A percentile compares a stretch with the other conserved stretches of the same genome.
Conservation (phyloP, 1,140 invertebrate species). For the Euura saliciscinereae region DNA sequence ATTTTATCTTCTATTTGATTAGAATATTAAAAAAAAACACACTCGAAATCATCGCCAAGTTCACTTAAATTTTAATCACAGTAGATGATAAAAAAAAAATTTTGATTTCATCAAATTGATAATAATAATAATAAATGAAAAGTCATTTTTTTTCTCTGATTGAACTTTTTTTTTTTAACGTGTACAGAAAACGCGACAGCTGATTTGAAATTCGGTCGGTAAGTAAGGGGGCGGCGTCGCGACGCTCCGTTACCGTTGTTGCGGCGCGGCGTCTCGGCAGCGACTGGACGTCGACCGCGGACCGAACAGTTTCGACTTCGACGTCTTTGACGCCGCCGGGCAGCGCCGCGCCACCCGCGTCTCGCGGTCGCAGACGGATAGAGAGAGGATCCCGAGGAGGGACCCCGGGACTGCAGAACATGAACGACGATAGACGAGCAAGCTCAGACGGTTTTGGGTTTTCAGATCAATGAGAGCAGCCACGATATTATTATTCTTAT, state of each 20-base stretch:
- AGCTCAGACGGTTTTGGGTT: too few relatives aligned
- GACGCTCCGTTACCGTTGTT: not conserved
- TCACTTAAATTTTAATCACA: not conserved
- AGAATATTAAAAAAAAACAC: too few relatives aligned
- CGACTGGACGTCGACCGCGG: not conserved
- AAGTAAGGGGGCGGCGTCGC: not conserved
- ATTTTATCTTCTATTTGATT: too few relatives aligned
- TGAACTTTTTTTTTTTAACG: not conserved
- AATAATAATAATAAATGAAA: not conserved
- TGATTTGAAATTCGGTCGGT: not conserved
- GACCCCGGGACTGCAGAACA: too few relatives aligned
- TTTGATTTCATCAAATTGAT: not conserved
- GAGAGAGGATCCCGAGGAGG: too few relatives aligned
- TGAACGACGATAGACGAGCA: too few relatives aligned
- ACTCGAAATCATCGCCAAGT: too few relatives aligned
- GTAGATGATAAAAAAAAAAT: not conserved
- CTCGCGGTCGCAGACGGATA: too few relatives aligned
- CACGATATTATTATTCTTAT: too few relatives aligned
- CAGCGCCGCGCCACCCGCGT: not conserved
- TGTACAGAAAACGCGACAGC: not conserved
- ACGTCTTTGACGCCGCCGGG: not conserved
- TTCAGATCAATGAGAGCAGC: too few relatives aligned
- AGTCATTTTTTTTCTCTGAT: not conserved
- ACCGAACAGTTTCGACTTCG: not conserved
- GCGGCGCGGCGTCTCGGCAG: constrained; percentile 5